A percentile compares a stretch with the other conserved stretches of the same genome.
These are phyloP conservation scores for Florisuga fusca DNA, from an alignment of 2,797 vertebrate genomes.

Conservation along the genomic window DNA sequence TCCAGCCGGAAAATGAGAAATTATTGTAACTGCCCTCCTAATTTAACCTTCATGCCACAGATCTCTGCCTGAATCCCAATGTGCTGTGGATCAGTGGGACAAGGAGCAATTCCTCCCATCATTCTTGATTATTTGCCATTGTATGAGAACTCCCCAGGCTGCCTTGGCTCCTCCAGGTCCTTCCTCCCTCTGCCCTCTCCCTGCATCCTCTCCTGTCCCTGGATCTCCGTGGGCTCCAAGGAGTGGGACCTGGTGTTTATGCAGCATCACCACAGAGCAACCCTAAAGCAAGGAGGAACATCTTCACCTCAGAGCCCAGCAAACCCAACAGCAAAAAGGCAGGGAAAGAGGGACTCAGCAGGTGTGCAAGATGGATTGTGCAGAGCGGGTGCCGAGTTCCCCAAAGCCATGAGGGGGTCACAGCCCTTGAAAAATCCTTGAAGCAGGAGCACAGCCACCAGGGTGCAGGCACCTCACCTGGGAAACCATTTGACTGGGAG, in stretches of 20 bases:
- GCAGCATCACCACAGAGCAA: not conserved
- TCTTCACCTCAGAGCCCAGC: not conserved
- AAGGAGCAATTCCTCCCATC: not conserved
- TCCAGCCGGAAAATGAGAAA: not conserved
- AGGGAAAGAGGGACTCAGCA: accelerated
- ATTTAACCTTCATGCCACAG: slow-evolving; percentile 1
- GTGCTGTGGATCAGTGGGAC: not conserved
- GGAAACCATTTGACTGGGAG: not conserved
- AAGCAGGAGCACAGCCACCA: not conserved
- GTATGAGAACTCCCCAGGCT: not conserved
- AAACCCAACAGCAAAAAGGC: not conserved
- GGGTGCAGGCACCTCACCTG: not conserved
- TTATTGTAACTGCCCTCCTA: not conserved
- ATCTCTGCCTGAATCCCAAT: slow-evolving; percentile 6
- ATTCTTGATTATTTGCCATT: not conserved
- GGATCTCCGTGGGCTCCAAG: not conserved
- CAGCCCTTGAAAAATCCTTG: not conserved
- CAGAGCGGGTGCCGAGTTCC: not conserved
- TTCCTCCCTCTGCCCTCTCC: not conserved
- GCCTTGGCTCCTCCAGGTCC: not conserved
- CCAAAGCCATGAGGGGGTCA: accelerated
- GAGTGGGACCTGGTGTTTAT: not conserved
- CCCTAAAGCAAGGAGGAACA: not conserved
- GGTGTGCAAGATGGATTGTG: accelerated
- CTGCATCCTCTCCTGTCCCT: not conserved